phyloP scores from a whole-genome alignment of 2,797 vertebrate genomes.

The Iguana delicatissima region DNA sequence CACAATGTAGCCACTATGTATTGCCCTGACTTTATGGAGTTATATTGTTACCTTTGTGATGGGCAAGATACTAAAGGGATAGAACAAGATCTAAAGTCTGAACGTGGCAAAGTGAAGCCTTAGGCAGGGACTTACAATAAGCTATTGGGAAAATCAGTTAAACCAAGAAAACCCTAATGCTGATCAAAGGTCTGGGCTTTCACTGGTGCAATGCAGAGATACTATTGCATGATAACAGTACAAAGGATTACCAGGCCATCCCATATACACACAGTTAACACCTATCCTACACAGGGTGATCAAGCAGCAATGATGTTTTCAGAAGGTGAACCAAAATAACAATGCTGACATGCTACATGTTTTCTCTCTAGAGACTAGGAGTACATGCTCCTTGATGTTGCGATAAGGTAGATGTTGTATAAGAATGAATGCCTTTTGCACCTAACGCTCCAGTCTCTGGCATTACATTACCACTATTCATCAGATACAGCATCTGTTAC shows the following conservation, averaged over 20 bases:
- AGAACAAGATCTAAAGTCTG: not conserved
- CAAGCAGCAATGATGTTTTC: not conserved
- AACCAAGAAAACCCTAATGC: not conserved
- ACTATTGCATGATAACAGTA: not conserved
- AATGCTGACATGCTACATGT: not conserved
- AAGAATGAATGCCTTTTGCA: not conserved
- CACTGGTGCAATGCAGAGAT: not conserved
- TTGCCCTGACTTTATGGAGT: not conserved
- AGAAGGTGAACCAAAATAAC: not conserved
- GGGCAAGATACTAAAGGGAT: not conserved
- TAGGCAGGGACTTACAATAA: not conserved
- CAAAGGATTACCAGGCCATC: not conserved
- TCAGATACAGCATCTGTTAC: not conserved
- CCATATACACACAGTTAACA: not conserved
- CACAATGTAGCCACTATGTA: too few relatives aligned
- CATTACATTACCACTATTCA: not conserved
- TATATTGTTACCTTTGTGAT: not conserved
- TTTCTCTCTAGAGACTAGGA: not conserved
- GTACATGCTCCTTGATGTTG: not conserved
- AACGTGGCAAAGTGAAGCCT: not conserved
- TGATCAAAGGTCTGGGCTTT: not conserved
- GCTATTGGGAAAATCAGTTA: not conserved
- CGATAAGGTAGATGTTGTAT: too few relatives aligned
- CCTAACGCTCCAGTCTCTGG: not conserved
- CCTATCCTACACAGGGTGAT: not conserved